Conservation (phyloP, 2,113 vertebrate species). For the Lycocorax pyrrhopterus region DNA sequence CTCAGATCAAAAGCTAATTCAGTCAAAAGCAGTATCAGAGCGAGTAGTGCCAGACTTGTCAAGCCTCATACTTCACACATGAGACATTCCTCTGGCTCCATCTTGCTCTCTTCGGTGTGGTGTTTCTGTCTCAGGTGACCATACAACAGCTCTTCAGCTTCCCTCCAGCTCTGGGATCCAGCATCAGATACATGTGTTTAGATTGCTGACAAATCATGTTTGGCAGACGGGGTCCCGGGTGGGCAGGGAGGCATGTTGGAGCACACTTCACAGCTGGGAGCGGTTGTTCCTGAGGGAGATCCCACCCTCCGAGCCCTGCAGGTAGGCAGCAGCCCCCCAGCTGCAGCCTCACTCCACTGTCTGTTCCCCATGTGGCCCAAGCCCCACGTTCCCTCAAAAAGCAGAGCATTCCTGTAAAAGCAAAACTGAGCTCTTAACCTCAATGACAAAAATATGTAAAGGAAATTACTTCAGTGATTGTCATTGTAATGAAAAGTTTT, state of each 20-base stretch:
- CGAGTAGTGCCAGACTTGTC: not conserved
- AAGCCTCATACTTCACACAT: not conserved
- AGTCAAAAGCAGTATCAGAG: not conserved
- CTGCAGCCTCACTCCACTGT: not conserved
- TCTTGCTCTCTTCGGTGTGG: not conserved
- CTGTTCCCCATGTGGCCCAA: not conserved
- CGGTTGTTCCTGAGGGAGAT: fast-evolving
- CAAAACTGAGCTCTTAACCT: not conserved
- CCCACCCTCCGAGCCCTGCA: not conserved
- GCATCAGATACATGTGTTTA: not conserved
- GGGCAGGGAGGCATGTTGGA: not conserved
- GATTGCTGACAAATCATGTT: not conserved
- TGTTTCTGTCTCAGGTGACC: not conserved
- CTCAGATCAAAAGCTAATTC: not conserved
- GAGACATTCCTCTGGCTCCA: not conserved
- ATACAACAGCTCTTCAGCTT: constrained; percentile 4
- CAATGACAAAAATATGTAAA: not conserved
- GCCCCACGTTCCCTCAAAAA: not conserved
- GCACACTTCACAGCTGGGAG: fast-evolving
- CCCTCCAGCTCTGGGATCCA: not conserved
- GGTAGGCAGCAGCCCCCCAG: not conserved
- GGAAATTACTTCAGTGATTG: not conserved
- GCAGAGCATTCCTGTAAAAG: not conserved
- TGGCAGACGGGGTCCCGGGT: not conserved
- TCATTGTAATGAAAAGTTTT: not conserved